These are phyloP conservation scores for Actenoides hombroni DNA, from an alignment of 2,113 vertebrate genomes.

Conservation along the genomic window DNA sequence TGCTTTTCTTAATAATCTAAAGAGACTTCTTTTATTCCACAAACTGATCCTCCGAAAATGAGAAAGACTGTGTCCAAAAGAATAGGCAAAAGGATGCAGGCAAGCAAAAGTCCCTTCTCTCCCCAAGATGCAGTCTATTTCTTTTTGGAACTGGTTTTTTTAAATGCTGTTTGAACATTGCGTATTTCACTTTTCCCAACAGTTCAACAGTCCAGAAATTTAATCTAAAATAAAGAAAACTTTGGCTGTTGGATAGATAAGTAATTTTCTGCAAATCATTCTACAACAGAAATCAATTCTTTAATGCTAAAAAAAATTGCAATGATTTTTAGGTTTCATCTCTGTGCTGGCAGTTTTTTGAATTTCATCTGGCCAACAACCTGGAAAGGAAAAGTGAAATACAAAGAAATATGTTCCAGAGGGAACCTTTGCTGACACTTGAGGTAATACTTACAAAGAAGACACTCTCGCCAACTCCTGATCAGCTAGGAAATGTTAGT, in stretches of 20 bases:
- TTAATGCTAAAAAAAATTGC: background rate
- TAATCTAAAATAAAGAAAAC: background rate
- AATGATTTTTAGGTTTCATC: background rate
- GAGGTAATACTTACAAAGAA: background rate
- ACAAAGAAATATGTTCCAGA: background rate
- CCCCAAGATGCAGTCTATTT: background rate
- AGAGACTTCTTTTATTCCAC: background rate
- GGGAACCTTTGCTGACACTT: background rate
- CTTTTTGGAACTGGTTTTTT: background rate
- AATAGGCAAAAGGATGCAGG: background rate
- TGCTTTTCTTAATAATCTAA: background rate
- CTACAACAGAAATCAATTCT: background rate
- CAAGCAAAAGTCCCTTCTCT: background rate
- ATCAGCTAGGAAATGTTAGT: background rate
- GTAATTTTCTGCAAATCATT: slow-evolving; percentile 10
- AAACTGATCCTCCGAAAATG: background rate
- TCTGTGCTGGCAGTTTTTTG: background rate
- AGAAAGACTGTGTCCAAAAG: background rate
- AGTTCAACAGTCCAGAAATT: background rate
- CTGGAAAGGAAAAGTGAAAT: background rate
- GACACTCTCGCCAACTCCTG: background rate
- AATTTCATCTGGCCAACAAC: background rate
- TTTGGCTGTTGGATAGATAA: background rate
- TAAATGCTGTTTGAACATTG: background rate
- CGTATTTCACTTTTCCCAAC: background rate